Evolutionary conservation across 1,140 invertebrate species (phyloP).

Genomic region (Macrocentrus cingulum): DNA sequence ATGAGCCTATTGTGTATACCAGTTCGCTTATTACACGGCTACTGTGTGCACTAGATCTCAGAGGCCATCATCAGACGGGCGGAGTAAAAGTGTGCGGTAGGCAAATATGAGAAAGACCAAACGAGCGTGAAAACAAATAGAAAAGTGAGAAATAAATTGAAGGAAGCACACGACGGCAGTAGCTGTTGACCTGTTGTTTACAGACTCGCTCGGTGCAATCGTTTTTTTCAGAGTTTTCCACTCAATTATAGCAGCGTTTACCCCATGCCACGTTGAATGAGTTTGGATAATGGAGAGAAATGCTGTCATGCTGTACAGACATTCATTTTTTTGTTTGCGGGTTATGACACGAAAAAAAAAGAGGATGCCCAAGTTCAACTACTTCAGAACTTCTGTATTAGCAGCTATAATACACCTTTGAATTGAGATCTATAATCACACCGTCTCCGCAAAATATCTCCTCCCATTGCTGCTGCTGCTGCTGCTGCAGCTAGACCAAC

Average conservation of each 20-base stretch:
- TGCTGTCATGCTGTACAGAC: not conserved
- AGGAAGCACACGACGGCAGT: conserved; percentile 3
- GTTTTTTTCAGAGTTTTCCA: not conserved
- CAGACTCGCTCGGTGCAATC: conserved; percentile 4
- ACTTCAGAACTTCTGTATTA: too few species aligned
- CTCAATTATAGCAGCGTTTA: conserved; percentile 18
- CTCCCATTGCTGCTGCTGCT: too few species aligned
- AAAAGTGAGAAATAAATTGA: conserved; percentile 15
- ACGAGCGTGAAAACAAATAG: not conserved
- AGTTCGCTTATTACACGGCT: conserved; percentile 37
- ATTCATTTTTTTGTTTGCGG: not conserved
- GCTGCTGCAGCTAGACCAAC: too few species aligned
- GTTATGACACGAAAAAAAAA: too few species aligned
- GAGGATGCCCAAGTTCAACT: too few species aligned
- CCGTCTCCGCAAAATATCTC: too few species aligned
- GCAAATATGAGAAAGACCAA: not conserved
- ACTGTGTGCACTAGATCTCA: conserved; percentile 21
- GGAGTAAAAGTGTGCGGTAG: not conserved
- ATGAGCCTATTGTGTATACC: conserved; percentile 19
- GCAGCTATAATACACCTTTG: too few species aligned
- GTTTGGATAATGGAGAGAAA: conserved; percentile 19
- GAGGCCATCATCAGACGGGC: too few species aligned
- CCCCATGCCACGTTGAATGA: conserved; percentile 3
- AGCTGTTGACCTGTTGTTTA: conserved; percentile 13
- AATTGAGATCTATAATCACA: too few species aligned